These are phyloP conservation scores for Mesoligia furuncula DNA, from an alignment of 2,888 invertebrate species.

Conservation along the genomic window DNA sequence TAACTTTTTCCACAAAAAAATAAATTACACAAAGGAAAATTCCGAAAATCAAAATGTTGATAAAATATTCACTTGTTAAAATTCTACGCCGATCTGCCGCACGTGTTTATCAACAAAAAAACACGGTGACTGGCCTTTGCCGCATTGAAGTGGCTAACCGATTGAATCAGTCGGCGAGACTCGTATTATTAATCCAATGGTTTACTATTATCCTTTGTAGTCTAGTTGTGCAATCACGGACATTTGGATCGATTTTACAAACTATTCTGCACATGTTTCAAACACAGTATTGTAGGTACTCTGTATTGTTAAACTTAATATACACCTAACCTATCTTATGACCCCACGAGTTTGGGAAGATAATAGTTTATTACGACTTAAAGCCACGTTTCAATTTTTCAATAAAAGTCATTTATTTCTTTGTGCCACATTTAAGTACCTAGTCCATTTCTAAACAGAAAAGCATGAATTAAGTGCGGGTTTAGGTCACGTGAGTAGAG, in stretches of 20 bases:
- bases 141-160: slow-evolving; percentile 46
- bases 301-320: slow-evolving; percentile 12
- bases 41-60: slow-evolving; percentile 14
- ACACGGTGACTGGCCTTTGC: slow-evolving; percentile 20
- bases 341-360: neutral
- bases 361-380: neutral
- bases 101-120: slow-evolving; percentile 40
- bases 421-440: neutral
- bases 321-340: neutral
- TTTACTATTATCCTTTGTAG: slow-evolving; percentile 47
- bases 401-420: neutral
- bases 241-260: slow-evolving; percentile 37
- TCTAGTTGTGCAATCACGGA: slow-evolving; percentile 46
- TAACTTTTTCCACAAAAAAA: neutral
- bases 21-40: slow-evolving; percentile 3
- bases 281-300: slow-evolving; percentile 18
- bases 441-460: neutral
- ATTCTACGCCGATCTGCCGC: slow-evolving; percentile 6
- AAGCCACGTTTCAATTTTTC: neutral
- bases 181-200: slow-evolving; percentile 38
- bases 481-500: neutral
- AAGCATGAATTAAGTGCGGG: neutral
- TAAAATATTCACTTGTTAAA: slow-evolving; percentile 35
- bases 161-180: slow-evolving; percentile 38
- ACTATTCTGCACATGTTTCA: slow-evolving; percentile 22